phyloP scores from a whole-genome alignment of 2,113 vertebrate species.

The Hylia prasina region DNA sequence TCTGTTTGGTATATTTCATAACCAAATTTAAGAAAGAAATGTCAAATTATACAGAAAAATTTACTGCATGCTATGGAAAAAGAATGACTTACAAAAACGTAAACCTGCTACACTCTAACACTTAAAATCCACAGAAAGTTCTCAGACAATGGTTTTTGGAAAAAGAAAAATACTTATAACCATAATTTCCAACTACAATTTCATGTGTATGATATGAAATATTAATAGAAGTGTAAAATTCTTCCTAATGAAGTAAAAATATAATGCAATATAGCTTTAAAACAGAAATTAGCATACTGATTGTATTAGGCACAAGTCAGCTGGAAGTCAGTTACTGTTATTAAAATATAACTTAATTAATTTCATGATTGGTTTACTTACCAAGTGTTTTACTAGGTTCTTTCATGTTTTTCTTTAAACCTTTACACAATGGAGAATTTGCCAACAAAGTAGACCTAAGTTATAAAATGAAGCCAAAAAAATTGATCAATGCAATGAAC shows the following conservation, averaged over 20 bases:
- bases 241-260: neutral
- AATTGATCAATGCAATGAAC: neutral
- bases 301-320: neutral
- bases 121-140: neutral
- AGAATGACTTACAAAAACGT: neutral
- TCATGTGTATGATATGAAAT: neutral
- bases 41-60: neutral
- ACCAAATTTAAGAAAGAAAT: neutral
- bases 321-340: neutral
- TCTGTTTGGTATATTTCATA: neutral
- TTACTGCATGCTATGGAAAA: neutral
- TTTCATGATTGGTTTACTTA: slow-evolving; percentile 39
- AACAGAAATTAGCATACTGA: neutral
- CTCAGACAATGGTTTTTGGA: neutral
- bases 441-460: slow-evolving; percentile 70
- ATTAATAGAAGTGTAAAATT: neutral
- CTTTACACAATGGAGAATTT: slow-evolving; percentile 75
- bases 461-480: slow-evolving; percentile 42
- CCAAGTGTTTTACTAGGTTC: slow-evolving; percentile 59
- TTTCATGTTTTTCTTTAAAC: slow-evolving; percentile 55
- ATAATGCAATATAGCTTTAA: neutral
- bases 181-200: neutral
- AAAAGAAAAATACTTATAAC: neutral
- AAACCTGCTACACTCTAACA: neutral
- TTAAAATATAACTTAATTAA: neutral